Evolutionary conservation across 2,113 vertebrate genomes (phyloP).

Genomic region (Chinchilla lanigera): DNA sequence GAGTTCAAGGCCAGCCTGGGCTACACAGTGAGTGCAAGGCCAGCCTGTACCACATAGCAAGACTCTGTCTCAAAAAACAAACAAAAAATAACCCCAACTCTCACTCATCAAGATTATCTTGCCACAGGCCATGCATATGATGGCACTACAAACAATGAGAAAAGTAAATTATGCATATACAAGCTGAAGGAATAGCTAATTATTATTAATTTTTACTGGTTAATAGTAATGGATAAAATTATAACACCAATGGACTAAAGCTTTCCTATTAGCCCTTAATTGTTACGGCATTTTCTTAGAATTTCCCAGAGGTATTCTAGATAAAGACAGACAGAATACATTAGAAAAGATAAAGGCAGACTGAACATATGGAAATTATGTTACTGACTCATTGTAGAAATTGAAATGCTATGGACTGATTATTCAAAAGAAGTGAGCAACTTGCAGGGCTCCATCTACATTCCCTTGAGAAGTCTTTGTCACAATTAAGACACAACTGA

Average conservation of each 20-base stretch:
- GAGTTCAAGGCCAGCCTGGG: background rate
- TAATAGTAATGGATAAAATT: slow-evolving; percentile 3
- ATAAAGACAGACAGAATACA: background rate
- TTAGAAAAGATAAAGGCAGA: slow-evolving; percentile 16
- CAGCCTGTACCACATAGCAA: background rate
- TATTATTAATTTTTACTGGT: slow-evolving; percentile 6
- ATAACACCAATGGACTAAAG: background rate
- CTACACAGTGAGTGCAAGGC: background rate
- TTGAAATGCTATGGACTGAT: background rate
- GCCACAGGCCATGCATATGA: background rate
- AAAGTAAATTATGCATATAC: background rate
- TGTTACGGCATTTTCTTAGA: background rate
- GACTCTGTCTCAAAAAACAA: background rate
- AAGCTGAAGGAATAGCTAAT: background rate
- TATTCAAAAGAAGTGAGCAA: background rate
- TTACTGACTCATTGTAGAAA: background rate
- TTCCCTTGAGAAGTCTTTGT: background rate
- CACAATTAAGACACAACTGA: background rate
- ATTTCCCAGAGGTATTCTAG: background rate
- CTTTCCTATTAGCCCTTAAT: slow-evolving; percentile 1
- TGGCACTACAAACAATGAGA: background rate
- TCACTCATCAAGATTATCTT: background rate
- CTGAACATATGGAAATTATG: background rate
- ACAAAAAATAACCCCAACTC: background rate
- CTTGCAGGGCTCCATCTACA: background rate